phyloP scores from a whole-genome alignment of 2,888 invertebrate species.

The Apotomis turbidana region DNA sequence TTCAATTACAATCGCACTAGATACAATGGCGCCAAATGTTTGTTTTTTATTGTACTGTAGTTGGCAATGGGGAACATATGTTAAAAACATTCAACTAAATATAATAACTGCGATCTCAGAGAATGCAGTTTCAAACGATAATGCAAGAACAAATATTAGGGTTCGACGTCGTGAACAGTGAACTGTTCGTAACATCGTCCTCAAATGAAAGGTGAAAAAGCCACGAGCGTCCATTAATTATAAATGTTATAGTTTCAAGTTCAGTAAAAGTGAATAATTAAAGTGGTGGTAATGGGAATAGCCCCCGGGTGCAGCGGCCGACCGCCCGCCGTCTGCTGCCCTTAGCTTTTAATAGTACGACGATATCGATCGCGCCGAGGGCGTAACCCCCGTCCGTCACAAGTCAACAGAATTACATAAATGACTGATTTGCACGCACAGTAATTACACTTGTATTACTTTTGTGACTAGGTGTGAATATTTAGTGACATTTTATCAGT shows the following conservation, averaged over 20 bases:
- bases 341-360: constrained; percentile 51
- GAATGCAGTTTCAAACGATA: too few species aligned
- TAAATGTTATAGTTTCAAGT: constrained; percentile 6
- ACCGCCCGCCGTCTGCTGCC: constrained; percentile 43
- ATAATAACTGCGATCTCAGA: too few species aligned
- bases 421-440: constrained; percentile 34
- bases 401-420: constrained; percentile 41
- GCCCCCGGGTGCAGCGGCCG: constrained; percentile 49
- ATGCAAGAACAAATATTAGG: too few species aligned
- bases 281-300: constrained; percentile 37
- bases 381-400: constrained; percentile 50
- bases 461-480: constrained; percentile 2
- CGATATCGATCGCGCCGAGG: constrained; percentile 54
- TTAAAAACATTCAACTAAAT: neutral
- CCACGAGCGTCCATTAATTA: constrained; percentile 2
- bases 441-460: neutral
- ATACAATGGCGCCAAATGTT: constrained; percentile 19
- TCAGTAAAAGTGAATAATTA: constrained; percentile 26
- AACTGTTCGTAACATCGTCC: neutral
- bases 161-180: too few species aligned
- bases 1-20: constrained; percentile 16
- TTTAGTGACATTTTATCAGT: constrained; percentile 15
- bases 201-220: constrained; percentile 8
- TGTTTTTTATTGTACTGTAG: constrained; percentile 11
- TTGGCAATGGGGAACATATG: constrained; percentile 10